phyloP scores from a whole-genome alignment of 2,113 vertebrate species.

The Dipodomys spectabilis region DNA sequence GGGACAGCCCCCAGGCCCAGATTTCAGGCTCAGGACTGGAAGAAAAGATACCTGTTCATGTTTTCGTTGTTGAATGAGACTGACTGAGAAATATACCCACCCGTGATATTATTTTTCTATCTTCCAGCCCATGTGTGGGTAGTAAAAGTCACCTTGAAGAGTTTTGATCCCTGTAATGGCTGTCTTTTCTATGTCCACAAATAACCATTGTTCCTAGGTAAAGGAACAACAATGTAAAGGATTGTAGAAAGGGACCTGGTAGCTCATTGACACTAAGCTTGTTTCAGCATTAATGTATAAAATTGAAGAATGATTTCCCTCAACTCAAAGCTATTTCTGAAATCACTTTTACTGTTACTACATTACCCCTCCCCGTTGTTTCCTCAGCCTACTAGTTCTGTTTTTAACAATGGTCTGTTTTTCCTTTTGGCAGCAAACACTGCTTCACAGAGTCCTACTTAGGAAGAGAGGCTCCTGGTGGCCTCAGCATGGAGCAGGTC shows the following conservation, averaged over 20 bases:
- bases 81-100: background rate
- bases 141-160: background rate
- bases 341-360: background rate
- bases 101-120: background rate
- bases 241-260: background rate
- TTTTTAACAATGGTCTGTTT: background rate
- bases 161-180: background rate
- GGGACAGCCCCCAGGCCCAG: too few relatives aligned
- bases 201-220: background rate
- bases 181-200: background rate
- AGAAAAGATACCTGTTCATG: background rate
- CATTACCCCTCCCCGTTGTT: background rate
- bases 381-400: background rate
- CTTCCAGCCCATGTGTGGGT: background rate
- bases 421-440: background rate
- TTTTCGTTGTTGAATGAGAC: background rate
- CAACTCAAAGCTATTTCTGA: conserved; percentile 1
- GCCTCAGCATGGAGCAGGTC: background rate
- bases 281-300: background rate
- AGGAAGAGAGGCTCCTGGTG: background rate
- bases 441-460: conserved; percentile 10
- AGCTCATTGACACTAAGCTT: background rate
- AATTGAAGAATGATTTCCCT: background rate
- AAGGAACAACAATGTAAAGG: background rate
- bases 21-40: too few relatives aligned